Conservation (phyloP, 2,113 vertebrate genomes). For the Nothocercus julius region DNA sequence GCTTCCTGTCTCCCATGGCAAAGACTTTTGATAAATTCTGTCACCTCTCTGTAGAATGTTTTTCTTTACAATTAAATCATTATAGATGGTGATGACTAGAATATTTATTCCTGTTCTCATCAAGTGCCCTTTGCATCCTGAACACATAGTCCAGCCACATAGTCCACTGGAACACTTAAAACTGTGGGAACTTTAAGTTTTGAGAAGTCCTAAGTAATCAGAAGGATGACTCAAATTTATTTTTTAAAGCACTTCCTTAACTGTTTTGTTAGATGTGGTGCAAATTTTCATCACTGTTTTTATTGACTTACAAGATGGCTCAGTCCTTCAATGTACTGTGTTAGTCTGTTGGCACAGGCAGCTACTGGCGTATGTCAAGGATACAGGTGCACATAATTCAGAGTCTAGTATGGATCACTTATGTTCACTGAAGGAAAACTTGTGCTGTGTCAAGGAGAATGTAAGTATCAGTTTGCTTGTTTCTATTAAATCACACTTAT, state of each 20-base stretch:
- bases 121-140: not conserved
- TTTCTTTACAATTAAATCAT: not conserved
- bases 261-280: not conserved
- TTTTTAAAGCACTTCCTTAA: not conserved
- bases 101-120: not conserved
- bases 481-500: not conserved
- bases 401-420: not conserved
- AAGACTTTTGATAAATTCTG: not conserved
- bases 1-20: not conserved
- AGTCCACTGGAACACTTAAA: not conserved
- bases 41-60: not conserved
- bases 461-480: not conserved
- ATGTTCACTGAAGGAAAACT: not conserved
- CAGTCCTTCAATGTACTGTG: not conserved
- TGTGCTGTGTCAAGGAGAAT: not conserved
- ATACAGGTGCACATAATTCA: not conserved
- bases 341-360: not conserved
- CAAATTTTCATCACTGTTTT: not conserved
- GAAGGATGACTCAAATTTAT: not conserved
- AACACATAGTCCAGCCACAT: not conserved
- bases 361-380: not conserved
- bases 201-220: not conserved
- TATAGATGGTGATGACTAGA: not conserved
- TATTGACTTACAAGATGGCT: no score
- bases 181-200: not conserved